A percentile compares a stretch with the other conserved stretches of the same genome.
These are phyloP conservation scores for Craniophora ligustri DNA, from an alignment of 2,888 invertebrate species.

Conservation along the genomic window DNA sequence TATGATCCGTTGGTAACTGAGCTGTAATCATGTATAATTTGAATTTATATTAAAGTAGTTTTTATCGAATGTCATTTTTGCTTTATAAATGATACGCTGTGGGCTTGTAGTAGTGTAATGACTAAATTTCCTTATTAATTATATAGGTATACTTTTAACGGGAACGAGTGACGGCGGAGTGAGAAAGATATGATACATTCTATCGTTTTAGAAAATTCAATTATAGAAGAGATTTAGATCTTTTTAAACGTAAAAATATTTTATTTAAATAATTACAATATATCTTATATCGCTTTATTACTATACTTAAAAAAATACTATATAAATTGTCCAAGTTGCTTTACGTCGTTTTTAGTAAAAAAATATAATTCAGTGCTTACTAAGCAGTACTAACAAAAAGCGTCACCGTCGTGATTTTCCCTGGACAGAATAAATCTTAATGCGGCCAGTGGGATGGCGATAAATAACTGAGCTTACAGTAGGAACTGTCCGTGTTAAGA, in stretches of 20 bases:
- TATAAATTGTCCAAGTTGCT: too few species aligned
- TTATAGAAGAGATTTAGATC: too few species aligned
- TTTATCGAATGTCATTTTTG: neutral
- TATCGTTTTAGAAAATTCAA: too few species aligned
- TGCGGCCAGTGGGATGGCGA: conserved; percentile 78
- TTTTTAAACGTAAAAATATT: too few species aligned
- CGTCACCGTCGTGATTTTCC: conserved; percentile 70
- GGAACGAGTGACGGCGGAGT: too few species aligned
- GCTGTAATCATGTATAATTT: conserved; percentile 12
- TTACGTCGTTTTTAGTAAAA: neutral
- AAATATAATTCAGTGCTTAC: conserved; percentile 29
- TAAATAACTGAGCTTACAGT: conserved; percentile 78
- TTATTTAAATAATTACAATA: too few species aligned
- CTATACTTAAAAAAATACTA: too few species aligned
- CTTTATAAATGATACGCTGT: neutral
- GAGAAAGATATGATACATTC: too few species aligned
- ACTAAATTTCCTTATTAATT: too few species aligned
- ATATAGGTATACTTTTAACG: too few species aligned
- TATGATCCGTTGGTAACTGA: conserved; percentile 19
- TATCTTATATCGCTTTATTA: too few species aligned
- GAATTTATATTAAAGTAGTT: conserved; percentile 17
- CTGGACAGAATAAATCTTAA: conserved; percentile 75
- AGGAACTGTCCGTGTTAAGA: conserved; percentile 51
- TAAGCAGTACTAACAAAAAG: conserved; percentile 67
- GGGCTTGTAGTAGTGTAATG: too few species aligned